Percentiles rank a stretch among this genome's conserved stretches.
Conservation (phyloP, 2,797 vertebrate species). For the Artibeus jamaicensis region DNA sequence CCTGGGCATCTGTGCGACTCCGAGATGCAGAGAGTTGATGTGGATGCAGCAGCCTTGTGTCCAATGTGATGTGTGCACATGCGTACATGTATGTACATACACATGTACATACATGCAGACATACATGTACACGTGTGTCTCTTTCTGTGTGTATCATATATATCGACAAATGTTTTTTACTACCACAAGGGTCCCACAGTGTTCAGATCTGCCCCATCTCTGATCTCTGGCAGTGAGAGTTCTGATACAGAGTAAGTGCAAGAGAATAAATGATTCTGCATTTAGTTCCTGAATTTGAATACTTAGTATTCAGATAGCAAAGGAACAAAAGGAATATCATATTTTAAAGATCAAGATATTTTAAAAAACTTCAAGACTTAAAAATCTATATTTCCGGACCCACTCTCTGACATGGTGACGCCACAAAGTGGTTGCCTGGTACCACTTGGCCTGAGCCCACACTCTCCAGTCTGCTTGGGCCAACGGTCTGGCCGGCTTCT, state of each 20-base stretch:
- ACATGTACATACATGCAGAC: fast-evolving
- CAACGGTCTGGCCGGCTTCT: not conserved
- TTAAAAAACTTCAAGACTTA: not conserved
- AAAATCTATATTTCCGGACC: not conserved
- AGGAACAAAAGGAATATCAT: not conserved
- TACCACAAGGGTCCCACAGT: not conserved
- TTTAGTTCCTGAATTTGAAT: not conserved
- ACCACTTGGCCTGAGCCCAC: not conserved
- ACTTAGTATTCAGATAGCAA: not conserved
- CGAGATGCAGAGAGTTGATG: not conserved
- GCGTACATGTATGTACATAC: not conserved
- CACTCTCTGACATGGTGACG: not conserved
- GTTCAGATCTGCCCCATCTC: not conserved
- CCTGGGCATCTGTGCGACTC: not conserved
- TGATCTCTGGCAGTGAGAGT: not conserved
- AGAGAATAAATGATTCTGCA: not conserved
- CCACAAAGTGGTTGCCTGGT: not conserved
- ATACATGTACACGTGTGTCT: not conserved
- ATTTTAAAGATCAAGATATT: not conserved
- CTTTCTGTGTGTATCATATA: not conserved
- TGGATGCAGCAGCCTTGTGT: not conserved
- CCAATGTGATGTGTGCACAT: not conserved
- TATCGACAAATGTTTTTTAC: not conserved
- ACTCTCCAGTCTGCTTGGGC: not conserved
- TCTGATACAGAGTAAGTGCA: not conserved